These are phyloP conservation scores for Maconellicoccus hirsutus DNA, from an alignment of 1,140 invertebrate genomes.

Conservation along the genomic window DNA sequence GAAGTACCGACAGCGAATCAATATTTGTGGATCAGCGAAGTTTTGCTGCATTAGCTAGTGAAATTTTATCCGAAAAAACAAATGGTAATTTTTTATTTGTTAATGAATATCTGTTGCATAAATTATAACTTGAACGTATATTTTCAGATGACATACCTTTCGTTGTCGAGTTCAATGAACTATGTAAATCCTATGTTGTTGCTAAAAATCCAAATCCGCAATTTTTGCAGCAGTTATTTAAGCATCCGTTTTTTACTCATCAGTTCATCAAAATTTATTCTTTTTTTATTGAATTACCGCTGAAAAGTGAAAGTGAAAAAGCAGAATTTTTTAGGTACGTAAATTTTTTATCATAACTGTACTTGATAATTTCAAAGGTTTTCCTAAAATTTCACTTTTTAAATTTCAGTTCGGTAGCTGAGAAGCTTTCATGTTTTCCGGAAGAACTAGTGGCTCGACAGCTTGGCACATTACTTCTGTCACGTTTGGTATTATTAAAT, in stretches of 20 bases:
- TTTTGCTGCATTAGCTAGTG: slow-evolving; percentile 64
- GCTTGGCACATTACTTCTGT: slow-evolving; percentile 57
- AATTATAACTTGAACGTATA: slow-evolving; percentile 26
- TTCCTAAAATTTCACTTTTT: no score
- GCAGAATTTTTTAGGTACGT: slow-evolving; percentile 57
- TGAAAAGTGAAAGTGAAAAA: slow-evolving; percentile 63
- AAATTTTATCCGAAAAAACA: slow-evolving; percentile 50
- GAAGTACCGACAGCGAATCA: background rate
- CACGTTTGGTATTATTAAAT: slow-evolving; percentile 69
- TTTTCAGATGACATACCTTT: slow-evolving; percentile 50
- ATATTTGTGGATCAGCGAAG: slow-evolving; percentile 52
- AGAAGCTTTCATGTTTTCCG: slow-evolving; percentile 53
- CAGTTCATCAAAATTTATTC: slow-evolving; percentile 69
- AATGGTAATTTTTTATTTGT: slow-evolving; percentile 38
- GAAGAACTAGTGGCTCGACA: slow-evolving; percentile 66
- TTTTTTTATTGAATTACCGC: slow-evolving; percentile 64
- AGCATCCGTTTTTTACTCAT: slow-evolving; percentile 65
- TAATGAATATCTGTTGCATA: slow-evolving; percentile 19
- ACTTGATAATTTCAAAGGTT: no score
- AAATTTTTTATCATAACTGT: background rate
- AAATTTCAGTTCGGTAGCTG: slow-evolving; percentile 42
- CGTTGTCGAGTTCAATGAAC: slow-evolving; percentile 50
- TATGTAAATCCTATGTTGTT: slow-evolving; percentile 51
- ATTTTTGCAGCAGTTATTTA: slow-evolving; percentile 46
- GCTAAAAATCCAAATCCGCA: slow-evolving; percentile 45